phyloP scores from a whole-genome alignment of 2,888 invertebrate genomes.

The Acanthoscelides obtectus region DNA sequence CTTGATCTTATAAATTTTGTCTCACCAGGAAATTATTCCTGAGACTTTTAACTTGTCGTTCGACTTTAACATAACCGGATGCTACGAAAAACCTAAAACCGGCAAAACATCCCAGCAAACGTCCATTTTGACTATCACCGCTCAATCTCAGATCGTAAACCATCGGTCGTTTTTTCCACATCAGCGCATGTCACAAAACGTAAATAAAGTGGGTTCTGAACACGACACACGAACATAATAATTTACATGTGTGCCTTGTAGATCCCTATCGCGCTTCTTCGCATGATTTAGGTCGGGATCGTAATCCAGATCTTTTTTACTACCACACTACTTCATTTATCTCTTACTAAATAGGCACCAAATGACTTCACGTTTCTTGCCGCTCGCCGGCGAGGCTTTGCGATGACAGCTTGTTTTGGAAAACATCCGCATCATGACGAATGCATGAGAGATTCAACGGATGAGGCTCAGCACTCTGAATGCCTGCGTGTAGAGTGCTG shows the following conservation, averaged over 20 bases:
- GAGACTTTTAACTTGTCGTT: no score
- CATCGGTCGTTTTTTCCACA: background rate
- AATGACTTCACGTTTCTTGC: slow-evolving; percentile 21
- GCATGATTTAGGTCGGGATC: slow-evolving; percentile 14
- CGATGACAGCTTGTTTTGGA: slow-evolving; percentile 17
- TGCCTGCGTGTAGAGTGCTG: no score
- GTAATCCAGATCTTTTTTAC: slow-evolving; percentile 13
- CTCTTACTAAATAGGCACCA: slow-evolving; percentile 19
- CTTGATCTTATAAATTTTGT: no score
- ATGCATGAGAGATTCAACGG: no score
- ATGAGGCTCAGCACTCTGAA: no score
- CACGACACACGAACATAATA: slow-evolving; percentile 13
- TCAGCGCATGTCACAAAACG: background rate
- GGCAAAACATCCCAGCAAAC: no score
- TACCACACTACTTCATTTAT: slow-evolving; percentile 14
- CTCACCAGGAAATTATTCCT: no score
- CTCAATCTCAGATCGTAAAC: background rate
- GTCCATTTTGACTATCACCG: no score
- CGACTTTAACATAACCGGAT: no score
- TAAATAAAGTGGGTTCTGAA: slow-evolving; percentile 8
- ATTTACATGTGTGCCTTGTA: slow-evolving; percentile 13
- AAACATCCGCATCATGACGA: background rate
- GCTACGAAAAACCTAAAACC: no score
- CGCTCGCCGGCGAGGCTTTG: slow-evolving; percentile 22
- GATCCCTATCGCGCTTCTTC: slow-evolving; percentile 12